Base-by-base conservation (phyloP, 1,140 invertebrate genomes). In the Eciton burchellii region DNA sequence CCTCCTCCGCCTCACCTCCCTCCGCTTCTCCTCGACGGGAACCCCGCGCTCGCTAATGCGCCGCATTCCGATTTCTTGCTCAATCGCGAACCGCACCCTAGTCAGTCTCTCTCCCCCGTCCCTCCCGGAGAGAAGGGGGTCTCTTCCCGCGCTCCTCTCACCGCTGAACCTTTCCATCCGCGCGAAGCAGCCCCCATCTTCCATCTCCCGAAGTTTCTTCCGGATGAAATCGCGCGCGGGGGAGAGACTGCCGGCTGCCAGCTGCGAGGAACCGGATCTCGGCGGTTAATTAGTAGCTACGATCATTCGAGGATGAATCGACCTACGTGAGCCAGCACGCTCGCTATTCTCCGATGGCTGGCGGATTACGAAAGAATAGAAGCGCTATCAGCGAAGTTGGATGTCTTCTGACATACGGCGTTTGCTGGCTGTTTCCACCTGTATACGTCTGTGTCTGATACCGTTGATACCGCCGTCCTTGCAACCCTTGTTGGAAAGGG, bases 251-350 rank as follows among this genome's bases (percentile, higher is more conserved):
- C 56, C 66, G n/a, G 65, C 83, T 84, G 62, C 84, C 84, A 86
- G 84, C 84, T 84, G 84, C 73, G 84, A 81, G 62, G 59, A 86
- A 86, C 84, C 84, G 84, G 84, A 86, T 86, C 70, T 21, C 74
- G 70, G 62, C 68, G 81, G 82, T 84, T 86, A 86, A 86, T 86
- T 86, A 86, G 84, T 86, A 86, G 73, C 83, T 59, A 65, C 66
- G 83, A 81, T 81, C 74, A 76, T 81, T 70, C 74, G 66, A 84
- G 74, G 68, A 84, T 84, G 74, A 86, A 86, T 86, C 74, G 73
- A 45, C 68, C 83, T 71, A 76, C 82, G 79, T 63, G 81, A 81
- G 60, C 63, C 77, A 84, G 52, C 77, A 82, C 35, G 54, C 60
- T 54, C 52, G 47, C 47, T 21, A 14, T 52, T 68, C 56, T 41